phyloP scores from a whole-genome alignment of 2,888 invertebrate genomes.

The Autographa gamma region DNA sequence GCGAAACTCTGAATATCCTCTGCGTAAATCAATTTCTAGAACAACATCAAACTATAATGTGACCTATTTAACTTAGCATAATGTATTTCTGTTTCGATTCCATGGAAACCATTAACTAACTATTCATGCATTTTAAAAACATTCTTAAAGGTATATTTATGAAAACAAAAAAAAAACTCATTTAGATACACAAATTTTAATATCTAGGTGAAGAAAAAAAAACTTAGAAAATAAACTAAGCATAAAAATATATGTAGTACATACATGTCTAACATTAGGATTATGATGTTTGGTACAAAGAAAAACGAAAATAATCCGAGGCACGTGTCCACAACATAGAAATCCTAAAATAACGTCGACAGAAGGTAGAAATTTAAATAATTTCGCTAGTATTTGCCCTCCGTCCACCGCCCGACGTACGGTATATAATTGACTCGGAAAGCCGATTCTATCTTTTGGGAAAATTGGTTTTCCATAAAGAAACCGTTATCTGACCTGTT shows the following conservation, averaged over 20 bases:
- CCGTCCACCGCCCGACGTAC: slow-evolving; percentile 15
- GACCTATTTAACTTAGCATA: not conserved
- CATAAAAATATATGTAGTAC: too few relatives aligned
- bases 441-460: slow-evolving; percentile 51
- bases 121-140: not conserved
- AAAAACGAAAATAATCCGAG: not conserved
- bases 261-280: too few relatives aligned
- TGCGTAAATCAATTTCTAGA: not conserved
- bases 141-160: too few relatives aligned
- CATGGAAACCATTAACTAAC: too few relatives aligned
- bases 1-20: not conserved
- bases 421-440: slow-evolving; percentile 46
- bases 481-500: slow-evolving; percentile 46
- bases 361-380: slow-evolving; percentile 41
- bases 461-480: slow-evolving; percentile 57
- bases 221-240: too few relatives aligned
- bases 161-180: too few relatives aligned
- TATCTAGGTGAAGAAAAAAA: too few relatives aligned
- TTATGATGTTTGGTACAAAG: slow-evolving; percentile 4
- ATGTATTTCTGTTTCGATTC: not conserved
- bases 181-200: too few relatives aligned
- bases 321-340: slow-evolving; percentile 22
- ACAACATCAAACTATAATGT: not conserved
- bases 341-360: slow-evolving; percentile 23
- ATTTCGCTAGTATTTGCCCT: slow-evolving; percentile 34